Base-by-base conservation (phyloP, 2,113 vertebrate species). In the Eudorcas thomsonii region DNA sequence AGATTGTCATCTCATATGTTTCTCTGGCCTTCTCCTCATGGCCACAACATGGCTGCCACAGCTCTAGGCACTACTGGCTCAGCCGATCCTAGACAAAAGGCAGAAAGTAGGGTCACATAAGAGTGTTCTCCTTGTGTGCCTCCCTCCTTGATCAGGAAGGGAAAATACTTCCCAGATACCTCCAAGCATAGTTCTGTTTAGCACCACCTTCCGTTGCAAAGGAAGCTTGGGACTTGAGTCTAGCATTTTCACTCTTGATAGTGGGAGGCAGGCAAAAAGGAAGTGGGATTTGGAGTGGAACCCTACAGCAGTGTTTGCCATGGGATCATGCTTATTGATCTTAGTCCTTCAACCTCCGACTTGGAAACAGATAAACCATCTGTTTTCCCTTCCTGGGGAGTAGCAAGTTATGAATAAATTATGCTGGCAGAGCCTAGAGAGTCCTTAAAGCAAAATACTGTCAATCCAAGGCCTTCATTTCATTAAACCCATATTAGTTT, bases 351-450 rank as follows among this genome's bases (percentile, higher is more conserved):
- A 91, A 48, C 71, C 67, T 96, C 82, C 28, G 88, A 80, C 82
- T 96, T 97, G 55, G 89, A 97, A 96, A 91, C 52, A 87, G 96
- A 96, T 54, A 97, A 97, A 78, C 67, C 96, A 97, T 97, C 91
- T 98, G 96, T 92, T 94, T 94, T 93, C 39, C 71, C 86, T 96
- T 98, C 91, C 89, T 96, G 55, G 88, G 52, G 78, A 98, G 86
- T 54, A 93, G 87, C 25, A 94, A 82, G 85, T 94, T 85, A 96
- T 96, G 77, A 98, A 97, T 95, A 97, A 97, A 96, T 97, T 97
- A 97, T 87, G 52, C 23, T 77, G 39, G 33, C 55, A 87, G 94
- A 92, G 96, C 89, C 62, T 39, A 84, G 95, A 96, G 96, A 94
- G 82, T 93, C 89, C 93, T 98, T 97, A 94, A 91, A 94, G 89